Evolutionary conservation across 2,888 invertebrate species (phyloP).

Genomic region (Deroplatys truncata): DNA sequence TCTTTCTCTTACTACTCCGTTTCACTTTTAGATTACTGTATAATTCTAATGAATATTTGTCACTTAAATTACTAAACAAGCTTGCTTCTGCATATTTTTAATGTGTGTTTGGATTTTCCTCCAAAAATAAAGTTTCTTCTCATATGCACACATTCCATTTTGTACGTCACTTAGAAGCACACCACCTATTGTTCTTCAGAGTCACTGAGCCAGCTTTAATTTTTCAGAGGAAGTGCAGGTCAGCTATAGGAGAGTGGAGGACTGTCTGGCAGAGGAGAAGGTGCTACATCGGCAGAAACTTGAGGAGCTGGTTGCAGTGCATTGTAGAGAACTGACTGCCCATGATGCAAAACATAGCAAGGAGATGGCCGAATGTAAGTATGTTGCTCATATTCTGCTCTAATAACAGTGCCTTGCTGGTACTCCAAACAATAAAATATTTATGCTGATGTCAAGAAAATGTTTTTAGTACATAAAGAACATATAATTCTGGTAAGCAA

Average conservation of each 20-base stretch:
- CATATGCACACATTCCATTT: no score
- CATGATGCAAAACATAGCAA: constrained; percentile 42
- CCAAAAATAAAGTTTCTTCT: no score
- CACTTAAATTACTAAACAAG: no score
- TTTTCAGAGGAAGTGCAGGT: constrained; percentile 43
- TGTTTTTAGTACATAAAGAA: neutral
- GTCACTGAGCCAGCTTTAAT: neutral
- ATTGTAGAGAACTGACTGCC: constrained; percentile 31
- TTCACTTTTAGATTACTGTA: no score
- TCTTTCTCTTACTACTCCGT: no score
- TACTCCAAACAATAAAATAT: neutral
- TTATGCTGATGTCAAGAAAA: neutral
- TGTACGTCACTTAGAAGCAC: no score
- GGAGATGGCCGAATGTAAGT: constrained; percentile 37
- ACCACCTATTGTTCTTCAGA: no score
- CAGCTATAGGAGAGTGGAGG: constrained; percentile 42
- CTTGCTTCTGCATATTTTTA: no score
- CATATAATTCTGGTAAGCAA: no score
- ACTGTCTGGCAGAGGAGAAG: constrained; percentile 43
- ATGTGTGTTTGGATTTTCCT: no score
- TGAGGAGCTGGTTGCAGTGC: constrained; percentile 39
- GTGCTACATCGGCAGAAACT: constrained; percentile 40
- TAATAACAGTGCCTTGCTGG: neutral
- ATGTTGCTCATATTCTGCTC: no score
- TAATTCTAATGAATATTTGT: no score